These are phyloP conservation scores for Oriolus oriolus DNA, from an alignment of 2,113 vertebrate genomes.

Conservation along the genomic window DNA sequence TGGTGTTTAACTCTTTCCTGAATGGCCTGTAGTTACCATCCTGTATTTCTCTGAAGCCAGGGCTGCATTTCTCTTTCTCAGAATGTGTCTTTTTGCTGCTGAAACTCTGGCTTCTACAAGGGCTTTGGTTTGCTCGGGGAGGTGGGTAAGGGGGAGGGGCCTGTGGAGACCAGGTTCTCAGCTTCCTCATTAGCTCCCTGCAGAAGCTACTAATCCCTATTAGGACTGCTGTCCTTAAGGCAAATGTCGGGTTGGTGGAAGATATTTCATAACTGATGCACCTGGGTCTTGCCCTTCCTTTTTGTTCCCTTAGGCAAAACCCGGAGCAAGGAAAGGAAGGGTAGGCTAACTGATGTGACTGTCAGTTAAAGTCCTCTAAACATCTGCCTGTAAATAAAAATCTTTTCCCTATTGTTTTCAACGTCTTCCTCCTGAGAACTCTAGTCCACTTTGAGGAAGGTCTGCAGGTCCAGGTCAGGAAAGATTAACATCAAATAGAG, in stretches of 20 bases:
- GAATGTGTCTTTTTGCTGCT: background rate
- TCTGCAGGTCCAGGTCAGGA: background rate
- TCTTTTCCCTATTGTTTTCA: background rate
- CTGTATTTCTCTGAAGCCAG: background rate
- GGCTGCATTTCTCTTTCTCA: background rate
- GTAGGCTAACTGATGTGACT: background rate
- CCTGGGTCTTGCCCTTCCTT: background rate
- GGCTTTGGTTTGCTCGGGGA: accelerated
- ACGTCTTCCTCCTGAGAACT: background rate
- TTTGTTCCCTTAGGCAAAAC: background rate
- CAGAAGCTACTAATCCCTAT: background rate
- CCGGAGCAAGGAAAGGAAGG: background rate
- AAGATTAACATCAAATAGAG: background rate
- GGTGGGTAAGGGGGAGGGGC: background rate
- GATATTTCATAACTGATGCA: background rate
- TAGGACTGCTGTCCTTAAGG: background rate
- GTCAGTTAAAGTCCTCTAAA: background rate
- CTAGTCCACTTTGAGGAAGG: background rate
- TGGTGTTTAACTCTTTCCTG: background rate
- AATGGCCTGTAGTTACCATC: background rate
- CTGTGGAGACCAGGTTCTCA: background rate
- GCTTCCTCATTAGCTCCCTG: background rate
- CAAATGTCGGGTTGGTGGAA: background rate
- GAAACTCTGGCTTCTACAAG: background rate
- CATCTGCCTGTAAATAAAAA: background rate